A percentile compares a stretch with the other conserved stretches of the same genome.
Conservation (phyloP, 2,113 vertebrate genomes). For the Megalops atlanticus region DNA sequence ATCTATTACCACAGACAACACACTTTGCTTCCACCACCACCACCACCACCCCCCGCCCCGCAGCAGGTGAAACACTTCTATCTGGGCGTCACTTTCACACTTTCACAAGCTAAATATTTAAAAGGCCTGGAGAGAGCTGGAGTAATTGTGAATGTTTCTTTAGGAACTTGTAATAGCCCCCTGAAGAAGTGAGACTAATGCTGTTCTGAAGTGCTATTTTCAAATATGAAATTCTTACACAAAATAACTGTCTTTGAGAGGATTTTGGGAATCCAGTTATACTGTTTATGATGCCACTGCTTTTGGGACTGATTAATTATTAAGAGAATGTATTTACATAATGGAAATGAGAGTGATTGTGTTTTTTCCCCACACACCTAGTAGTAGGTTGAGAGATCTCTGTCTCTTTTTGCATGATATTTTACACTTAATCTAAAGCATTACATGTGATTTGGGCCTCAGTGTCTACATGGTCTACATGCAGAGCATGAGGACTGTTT, state of each 20-base stretch:
- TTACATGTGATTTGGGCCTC: too few relatives aligned
- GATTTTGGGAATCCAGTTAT: not conserved
- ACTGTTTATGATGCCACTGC: constrained; percentile 17
- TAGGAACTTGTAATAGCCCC: not conserved
- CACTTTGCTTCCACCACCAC: not conserved
- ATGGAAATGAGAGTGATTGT: not conserved
- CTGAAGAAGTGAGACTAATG: not conserved
- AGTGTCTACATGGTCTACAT: too few relatives aligned
- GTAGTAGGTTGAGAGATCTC: not conserved
- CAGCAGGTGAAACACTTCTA: not conserved
- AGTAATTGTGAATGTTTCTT: not conserved
- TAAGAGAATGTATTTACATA: constrained; percentile 31
- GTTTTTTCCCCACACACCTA: not conserved
- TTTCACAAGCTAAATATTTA: constrained; percentile 17
- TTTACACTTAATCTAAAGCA: too few relatives aligned
- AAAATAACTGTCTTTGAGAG: not conserved
- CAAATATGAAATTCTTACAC: not conserved
- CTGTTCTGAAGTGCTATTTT: not conserved
- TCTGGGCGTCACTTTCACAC: not conserved
- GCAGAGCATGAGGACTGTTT: too few relatives aligned
- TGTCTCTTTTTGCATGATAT: not conserved
- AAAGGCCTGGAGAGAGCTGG: not conserved
- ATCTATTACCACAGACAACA: not conserved
- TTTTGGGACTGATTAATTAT: constrained; percentile 18
- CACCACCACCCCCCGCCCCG: not conserved